Evolutionary conservation across 2,797 vertebrate genomes (phyloP), one percentile per base, ranked within the genome.

Genomic region (Sylvilagus floridanus): DNA sequence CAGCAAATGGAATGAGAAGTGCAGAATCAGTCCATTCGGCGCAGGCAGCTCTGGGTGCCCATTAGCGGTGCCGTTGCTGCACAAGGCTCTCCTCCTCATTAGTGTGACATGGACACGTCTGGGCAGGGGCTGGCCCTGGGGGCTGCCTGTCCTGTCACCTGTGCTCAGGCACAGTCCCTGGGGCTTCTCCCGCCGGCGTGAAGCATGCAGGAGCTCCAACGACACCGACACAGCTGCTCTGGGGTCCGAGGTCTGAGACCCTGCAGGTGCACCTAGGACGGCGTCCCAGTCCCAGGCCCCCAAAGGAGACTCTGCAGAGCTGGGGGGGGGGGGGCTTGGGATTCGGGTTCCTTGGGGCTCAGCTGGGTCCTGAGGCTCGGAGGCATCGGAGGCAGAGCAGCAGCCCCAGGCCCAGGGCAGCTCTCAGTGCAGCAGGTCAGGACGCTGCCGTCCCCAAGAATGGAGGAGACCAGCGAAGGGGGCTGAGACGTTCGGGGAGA

Each of bases 401-500:
- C 13, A 19, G 0, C 14, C 47, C 1, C 0, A 4, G 50, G 26
- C 16, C 37, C 0, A 0, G 5, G 14, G 12, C 19, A 42, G 47
- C n/a, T 77, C 37, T 30, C 8, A 6, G 63, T 4, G 6, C 76
- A 32, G 81, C 50, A 84, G 50, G 22, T 65, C 50, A 7, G 1
- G 73, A 86, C 79, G 95, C 85, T 89, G 91, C 81, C 35, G 32
- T 73, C 54, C 16, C 57, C 68, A 19, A 86, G 95, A 92, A 16
- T 93, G 68, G 87, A 35, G 84, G 88, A 92, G 95, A 65, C 95
- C 85, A 84, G 89, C 72, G 96, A 97, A 96, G 91, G 69, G 81
- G 75, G 78, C 69, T 88, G 94, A 90, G 96, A 54, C 42, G 26
- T 91, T 72, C 68, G 93, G 93, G 81, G 52, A 72, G 76, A 76